These are phyloP conservation scores for Blera fallax DNA, from an alignment of 2,888 invertebrate species.

Conservation along the genomic window DNA sequence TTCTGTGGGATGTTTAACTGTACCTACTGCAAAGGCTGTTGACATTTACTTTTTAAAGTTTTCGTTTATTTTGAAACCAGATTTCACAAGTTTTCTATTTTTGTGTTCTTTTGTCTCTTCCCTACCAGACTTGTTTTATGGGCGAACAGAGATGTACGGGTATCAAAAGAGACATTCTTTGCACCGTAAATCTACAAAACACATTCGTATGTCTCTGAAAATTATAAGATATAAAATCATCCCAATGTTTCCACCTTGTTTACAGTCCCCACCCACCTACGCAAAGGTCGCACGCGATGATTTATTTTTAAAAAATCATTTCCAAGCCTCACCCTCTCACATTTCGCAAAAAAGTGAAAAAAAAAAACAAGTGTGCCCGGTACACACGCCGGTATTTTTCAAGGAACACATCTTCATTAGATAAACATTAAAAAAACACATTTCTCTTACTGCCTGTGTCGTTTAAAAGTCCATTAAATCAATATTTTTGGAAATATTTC, in stretches of 20 bases:
- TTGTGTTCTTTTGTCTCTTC: too few relatives aligned
- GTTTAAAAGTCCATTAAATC: slow-evolving; percentile 48
- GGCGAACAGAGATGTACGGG: background rate
- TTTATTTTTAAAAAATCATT: background rate
- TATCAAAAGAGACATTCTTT: too few relatives aligned
- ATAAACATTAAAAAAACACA: background rate
- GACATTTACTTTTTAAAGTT: background rate
- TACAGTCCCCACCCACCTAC: background rate
- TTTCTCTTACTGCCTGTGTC: background rate
- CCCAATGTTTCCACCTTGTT: background rate
- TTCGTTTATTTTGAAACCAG: background rate
- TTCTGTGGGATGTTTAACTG: background rate
- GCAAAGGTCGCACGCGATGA: background rate
- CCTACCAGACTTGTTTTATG: too few relatives aligned
- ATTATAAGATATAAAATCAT: background rate
- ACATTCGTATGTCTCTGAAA: background rate
- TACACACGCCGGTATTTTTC: background rate
- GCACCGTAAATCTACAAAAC: too few relatives aligned
- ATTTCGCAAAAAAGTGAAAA: background rate
- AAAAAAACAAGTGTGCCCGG: background rate
- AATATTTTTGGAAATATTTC: slow-evolving; percentile 12
- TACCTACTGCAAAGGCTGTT: background rate
- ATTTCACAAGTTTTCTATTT: background rate
- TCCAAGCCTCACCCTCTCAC: background rate
- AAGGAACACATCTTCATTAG: slow-evolving; percentile 3